A percentile compares a stretch with the other conserved stretches of the same genome.
Evolutionary conservation across 2,113 vertebrate genomes (phyloP).

Genomic region (Ctenomys sociabilis): DNA sequence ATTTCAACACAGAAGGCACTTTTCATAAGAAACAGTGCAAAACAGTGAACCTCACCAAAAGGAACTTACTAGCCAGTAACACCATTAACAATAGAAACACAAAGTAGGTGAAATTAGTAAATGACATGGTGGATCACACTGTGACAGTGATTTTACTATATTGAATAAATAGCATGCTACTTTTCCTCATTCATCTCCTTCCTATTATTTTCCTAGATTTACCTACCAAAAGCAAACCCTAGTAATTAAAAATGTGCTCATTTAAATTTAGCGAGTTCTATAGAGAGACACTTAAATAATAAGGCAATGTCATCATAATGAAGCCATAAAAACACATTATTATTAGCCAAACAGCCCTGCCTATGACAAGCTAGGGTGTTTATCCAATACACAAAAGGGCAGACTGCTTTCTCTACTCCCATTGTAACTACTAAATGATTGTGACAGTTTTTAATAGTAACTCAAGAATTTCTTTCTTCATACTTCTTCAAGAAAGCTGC

Average conservation of each 20-base stretch:
- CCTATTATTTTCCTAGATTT: slow-evolving; percentile 46
- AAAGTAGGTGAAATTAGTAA: slow-evolving; percentile 62
- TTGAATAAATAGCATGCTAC: slow-evolving; percentile 76
- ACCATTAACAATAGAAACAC: background rate
- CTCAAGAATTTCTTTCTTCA: slow-evolving; percentile 82
- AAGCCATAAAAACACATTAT: slow-evolving; percentile 63
- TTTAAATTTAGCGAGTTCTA: slow-evolving; percentile 60
- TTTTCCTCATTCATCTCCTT: background rate
- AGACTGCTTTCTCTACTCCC: slow-evolving; percentile 52
- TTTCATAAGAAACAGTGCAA: background rate
- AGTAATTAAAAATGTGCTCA: slow-evolving; percentile 68
- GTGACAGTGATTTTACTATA: slow-evolving; percentile 74
- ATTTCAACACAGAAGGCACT: slow-evolving; percentile 21
- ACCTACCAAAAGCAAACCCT: slow-evolving; percentile 53
- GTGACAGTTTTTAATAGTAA: slow-evolving; percentile 80
- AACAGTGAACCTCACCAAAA: background rate
- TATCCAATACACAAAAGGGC: background rate
- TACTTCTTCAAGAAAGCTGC: slow-evolving; percentile 87
- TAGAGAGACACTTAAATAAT: slow-evolving; percentile 76
- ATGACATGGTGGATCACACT: slow-evolving; percentile 64
- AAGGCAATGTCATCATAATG: slow-evolving; percentile 64
- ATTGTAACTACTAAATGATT: slow-evolving; percentile 77
- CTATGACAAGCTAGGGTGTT: slow-evolving; percentile 54
- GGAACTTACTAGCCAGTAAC: background rate
- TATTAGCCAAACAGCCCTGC: slow-evolving; percentile 54